Conservation (phyloP, 2,113 vertebrate genomes). For the Haliaeetus leucogaster region DNA sequence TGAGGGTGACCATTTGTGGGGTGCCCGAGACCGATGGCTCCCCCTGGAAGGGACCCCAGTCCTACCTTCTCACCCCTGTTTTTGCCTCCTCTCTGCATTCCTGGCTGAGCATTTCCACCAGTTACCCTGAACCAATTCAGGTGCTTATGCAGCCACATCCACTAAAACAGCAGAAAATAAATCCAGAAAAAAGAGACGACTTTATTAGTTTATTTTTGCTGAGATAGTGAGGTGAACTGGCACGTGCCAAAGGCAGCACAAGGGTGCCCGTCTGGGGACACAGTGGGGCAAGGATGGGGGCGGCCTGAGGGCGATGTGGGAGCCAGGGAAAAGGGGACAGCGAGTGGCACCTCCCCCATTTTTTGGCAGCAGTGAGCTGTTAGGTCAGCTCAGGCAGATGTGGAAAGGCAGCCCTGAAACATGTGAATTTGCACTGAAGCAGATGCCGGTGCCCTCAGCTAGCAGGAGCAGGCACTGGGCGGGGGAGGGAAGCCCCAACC, state of each 20-base stretch:
- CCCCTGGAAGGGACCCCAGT: not conserved
- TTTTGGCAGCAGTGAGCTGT: not conserved
- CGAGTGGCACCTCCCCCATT: not conserved
- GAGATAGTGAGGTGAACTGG: not conserved
- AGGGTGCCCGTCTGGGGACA: not conserved
- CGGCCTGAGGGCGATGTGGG: accelerated
- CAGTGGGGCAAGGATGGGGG: accelerated
- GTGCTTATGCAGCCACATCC: not conserved
- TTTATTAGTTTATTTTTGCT: not conserved
- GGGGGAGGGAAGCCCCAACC: not conserved
- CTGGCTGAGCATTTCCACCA: not conserved
- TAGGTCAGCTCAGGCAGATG: not conserved
- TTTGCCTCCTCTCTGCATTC: not conserved
- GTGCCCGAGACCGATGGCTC: not conserved
- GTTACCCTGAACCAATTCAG: not conserved
- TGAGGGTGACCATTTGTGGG: not conserved
- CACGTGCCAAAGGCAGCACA: not conserved
- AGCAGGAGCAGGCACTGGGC: not conserved
- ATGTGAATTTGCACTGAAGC: not conserved
- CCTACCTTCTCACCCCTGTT: not conserved
- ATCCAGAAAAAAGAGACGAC: not conserved
- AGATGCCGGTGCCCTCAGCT: not conserved
- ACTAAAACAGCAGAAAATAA: not conserved
- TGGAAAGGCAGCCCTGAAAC: not conserved
- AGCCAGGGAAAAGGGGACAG: not conserved